phyloP scores from a whole-genome alignment of 2,888 invertebrate genomes.

The Blera fallax region DNA sequence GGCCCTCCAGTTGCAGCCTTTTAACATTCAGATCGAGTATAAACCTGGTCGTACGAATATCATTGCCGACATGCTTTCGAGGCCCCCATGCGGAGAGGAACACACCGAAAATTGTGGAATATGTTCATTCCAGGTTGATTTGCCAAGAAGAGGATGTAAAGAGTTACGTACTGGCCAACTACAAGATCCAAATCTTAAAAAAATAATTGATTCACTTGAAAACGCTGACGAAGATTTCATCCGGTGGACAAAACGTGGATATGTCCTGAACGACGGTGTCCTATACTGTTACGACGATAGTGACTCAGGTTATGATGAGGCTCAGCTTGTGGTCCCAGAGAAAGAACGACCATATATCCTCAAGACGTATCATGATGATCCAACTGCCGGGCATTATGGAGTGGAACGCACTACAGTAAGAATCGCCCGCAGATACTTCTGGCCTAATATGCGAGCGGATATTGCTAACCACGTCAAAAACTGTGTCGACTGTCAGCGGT shows the following conservation, averaged over 20 bases:
- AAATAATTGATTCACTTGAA: not conserved
- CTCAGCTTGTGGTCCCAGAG: conserved; percentile 38
- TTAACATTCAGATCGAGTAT: too few relatives aligned
- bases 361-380: conserved; percentile 55
- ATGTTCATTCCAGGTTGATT: not conserved
- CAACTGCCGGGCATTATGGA: conserved; percentile 69
- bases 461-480: too few relatives aligned
- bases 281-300: conserved; percentile 43
- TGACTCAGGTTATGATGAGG: conserved; percentile 35
- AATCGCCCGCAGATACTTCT: conserved; percentile 60
- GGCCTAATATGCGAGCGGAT: conserved; percentile 11
- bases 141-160: not conserved
- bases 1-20: not conserved
- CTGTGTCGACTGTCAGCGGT: too few relatives aligned
- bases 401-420: conserved; percentile 44
- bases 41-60: too few relatives aligned
- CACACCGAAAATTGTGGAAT: conserved; percentile 10
- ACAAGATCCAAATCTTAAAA: not conserved
- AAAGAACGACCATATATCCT: conserved; percentile 38
- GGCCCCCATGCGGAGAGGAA: not conserved
- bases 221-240: not conserved
- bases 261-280: conserved; percentile 31
- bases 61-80: not conserved
- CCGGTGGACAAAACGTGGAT: not conserved
- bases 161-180: not conserved